Base-by-base conservation (phyloP, 2,113 vertebrate genomes). In the Columba janthina region DNA sequence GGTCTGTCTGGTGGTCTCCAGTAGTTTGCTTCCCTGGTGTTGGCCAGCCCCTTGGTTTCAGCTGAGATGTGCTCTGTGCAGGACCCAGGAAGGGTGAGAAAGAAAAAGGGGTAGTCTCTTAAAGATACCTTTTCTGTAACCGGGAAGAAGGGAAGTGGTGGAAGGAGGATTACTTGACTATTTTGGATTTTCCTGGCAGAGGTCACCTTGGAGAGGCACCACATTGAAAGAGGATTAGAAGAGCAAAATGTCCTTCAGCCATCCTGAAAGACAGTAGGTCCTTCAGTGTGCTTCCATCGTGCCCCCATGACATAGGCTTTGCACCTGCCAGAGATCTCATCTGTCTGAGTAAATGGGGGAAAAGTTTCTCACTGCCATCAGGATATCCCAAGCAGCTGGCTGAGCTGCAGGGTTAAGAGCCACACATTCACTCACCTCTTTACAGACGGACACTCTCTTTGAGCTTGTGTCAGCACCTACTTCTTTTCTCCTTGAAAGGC, bases 401-500 rank as follows among this genome's bases (percentile, higher is more conserved):
- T 57, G 32, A 58, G 20, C 48, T 50, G 6, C 0, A 0, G 9
- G 4, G 21, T 22, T 64, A 53, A 62, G 26, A 60, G 11, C 9
- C 38, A 65, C 29, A 19, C 9, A 20, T 51, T 75, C 10, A n/a
- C n/a, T 87, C 0, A 0, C 11, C 16, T 72, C 48, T 78, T 78
- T 61, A 64, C 25, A 71, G 26, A 42, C 1, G 6, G 9, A 18
- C 15, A 2, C 5, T 32, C 46, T 36, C 42, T 71, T 85, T 77
- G 80, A 84, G 20, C 12, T 64, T 62, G 6, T 58, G 12, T 83
- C n/a, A 90, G 8, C 56, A 32, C 7, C 10, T 28, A 38, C 6
- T 61, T 72, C 24, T 86, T 82, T 71, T 53, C 32, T 65, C 6
- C 82, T 44, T 78, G 24, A 88, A 74, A 82, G 34, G 2, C 48